Conservation (phyloP, 2,113 vertebrate species). For the Erythrolamprus reginae region DNA sequence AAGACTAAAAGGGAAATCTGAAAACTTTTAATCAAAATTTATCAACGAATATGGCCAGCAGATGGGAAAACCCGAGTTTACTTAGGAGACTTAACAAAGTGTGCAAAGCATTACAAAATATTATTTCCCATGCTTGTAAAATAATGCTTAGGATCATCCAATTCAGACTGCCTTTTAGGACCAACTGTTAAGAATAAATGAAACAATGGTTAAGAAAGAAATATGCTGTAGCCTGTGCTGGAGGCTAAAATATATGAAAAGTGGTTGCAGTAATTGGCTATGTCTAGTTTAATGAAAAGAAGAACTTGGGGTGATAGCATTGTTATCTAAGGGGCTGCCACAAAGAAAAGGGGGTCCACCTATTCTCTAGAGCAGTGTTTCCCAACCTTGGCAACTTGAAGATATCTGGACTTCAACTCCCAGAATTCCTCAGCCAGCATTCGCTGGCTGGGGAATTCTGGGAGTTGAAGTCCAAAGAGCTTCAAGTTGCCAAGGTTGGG, state of each 20-base stretch:
- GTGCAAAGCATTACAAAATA: background rate
- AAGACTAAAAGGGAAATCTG: background rate
- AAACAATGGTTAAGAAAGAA: background rate
- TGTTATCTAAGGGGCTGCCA: too few species aligned
- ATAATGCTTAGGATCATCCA: background rate
- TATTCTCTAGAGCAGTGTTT: too few species aligned
- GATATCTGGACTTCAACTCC: too few species aligned
- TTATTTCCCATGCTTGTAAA: background rate
- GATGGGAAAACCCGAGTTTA: background rate
- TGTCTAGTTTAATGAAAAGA: too few species aligned
- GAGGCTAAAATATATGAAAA: background rate
- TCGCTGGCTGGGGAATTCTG: too few species aligned
- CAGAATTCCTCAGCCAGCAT: too few species aligned
- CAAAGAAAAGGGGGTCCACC: too few species aligned
- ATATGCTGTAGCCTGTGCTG: background rate
- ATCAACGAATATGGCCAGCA: background rate
- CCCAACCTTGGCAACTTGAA: too few species aligned
- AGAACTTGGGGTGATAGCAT: too few species aligned
- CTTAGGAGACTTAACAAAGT: background rate
- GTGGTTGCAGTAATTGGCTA: too few species aligned
- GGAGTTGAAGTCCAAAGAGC: too few species aligned
- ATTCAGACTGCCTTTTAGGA: background rate
- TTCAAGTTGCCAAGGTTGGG: too few species aligned
- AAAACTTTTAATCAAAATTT: background rate
- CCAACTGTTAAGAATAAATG: background rate